Evolutionary conservation across 2,113 vertebrate species (phyloP).

Genomic region (Macaca fascicularis): T2T-MFA8v1.1 NC_088380.1:151879501-151880000

Average conservation of each 20-base stretch:
- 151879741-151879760: not conserved
- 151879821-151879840: not conserved
- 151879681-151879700: not conserved
- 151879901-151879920: not conserved
- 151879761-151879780: not conserved
- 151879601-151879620: not conserved
- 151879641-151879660: not conserved
- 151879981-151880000: not conserved
- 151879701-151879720: not conserved
- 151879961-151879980: not conserved
- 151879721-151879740: not conserved
- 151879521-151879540: not conserved
- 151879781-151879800: not conserved
- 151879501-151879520: not conserved
- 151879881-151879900: not conserved
- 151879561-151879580: not conserved
- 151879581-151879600: not conserved
- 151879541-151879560: not conserved
- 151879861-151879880: not conserved
- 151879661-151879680: not conserved
- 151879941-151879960: not conserved
- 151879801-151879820: not conserved
- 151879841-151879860: too few species aligned
- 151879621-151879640: not conserved
- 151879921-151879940: not conserved